Base-by-base conservation (phyloP, 2,113 vertebrate genomes). In the Periophthalmodon schlosseri region DNA sequence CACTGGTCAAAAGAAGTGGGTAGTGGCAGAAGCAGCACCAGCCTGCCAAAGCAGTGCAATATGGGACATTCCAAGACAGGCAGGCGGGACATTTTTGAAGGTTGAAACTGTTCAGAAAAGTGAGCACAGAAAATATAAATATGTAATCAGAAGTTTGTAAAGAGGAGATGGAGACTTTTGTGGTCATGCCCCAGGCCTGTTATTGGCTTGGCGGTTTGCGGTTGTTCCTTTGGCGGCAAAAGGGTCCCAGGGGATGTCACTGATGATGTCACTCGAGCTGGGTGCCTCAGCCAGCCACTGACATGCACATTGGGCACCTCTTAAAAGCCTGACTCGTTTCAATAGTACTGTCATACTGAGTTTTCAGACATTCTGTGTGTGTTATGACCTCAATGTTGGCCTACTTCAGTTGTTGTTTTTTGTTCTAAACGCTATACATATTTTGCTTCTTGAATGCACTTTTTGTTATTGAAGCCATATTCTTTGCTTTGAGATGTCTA, bases 341-440 rank as follows among this genome's bases (percentile, higher is more conserved):
- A 95, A 64, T 78, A 89, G 93, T 94, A 94, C 93, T 95, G 95
- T 95, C 91, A 94, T 92, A 94, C 91, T 94, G 95, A 94, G 94
- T 94, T 95, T 94, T 93, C 88, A 89, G 90, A 89, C 91, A 93
- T 90, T 95, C 90, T 92, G 92, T 93, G 92, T 95, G 95, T 95
- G 85, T 92, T 84, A 66, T 69, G 74, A 76, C 80, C 77, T 91
- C 70, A 86, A 73, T 74, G 88, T 94, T 91, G 36, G 90, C 88
- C 86, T 81, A 74, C 65, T 82, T 85, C 76, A 84, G 79, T 86
- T 84, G 78, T n/a, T 71, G 75, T 77, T 49, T 64, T 64, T 56
- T 92, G 6, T 81, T 93, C 90, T 65, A 39, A 46, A 63, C 49
- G 21, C 72, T 49, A 56, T 56, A 64, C 70, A 67, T 15, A 61